A percentile compares a stretch with the other conserved stretches of the same genome.
Conservation (phyloP, 1,140 invertebrate species). For the Panagrolaimus sp. region DNA sequence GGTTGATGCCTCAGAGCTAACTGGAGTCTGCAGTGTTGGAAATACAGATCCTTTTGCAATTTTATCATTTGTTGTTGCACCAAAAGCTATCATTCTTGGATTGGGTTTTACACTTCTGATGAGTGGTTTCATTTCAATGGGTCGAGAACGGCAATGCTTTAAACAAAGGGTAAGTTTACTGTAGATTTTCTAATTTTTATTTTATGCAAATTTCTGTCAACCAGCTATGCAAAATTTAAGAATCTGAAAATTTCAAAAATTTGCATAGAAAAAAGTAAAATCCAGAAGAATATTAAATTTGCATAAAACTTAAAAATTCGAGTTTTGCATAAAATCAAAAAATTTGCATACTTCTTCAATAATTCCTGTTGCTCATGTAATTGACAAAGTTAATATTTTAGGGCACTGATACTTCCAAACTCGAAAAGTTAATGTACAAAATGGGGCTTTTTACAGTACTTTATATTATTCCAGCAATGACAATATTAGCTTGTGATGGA, state of each 20-base stretch:
- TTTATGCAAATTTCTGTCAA: too few relatives aligned
- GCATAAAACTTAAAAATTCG: too few relatives aligned
- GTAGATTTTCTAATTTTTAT: too few relatives aligned
- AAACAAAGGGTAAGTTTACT: constrained; percentile 55
- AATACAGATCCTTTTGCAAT: constrained; percentile 65
- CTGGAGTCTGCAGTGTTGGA: constrained; percentile 81
- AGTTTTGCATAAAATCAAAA: too few relatives aligned
- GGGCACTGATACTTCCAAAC: constrained; percentile 60
- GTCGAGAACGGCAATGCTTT: constrained; percentile 62
- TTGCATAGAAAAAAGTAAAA: too few relatives aligned
- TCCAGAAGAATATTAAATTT: too few relatives aligned
- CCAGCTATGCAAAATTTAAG: too few relatives aligned
- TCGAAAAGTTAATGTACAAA: constrained; percentile 63
- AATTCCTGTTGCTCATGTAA: not conserved
- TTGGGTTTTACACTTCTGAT: constrained; percentile 63
- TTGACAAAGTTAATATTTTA: constrained; percentile 24
- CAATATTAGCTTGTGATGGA: constrained; percentile 66
- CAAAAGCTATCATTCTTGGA: constrained; percentile 63
- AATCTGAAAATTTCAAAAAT: too few relatives aligned
- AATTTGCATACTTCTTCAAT: not conserved
- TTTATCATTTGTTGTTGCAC: constrained; percentile 64
- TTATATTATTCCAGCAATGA: constrained; percentile 64
- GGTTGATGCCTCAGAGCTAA: constrained; percentile 71
- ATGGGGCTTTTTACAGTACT: constrained; percentile 65
- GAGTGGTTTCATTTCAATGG: constrained; percentile 64